Conservation (phyloP, 1,140 invertebrate genomes). For the Ceratina japonica region DNA sequence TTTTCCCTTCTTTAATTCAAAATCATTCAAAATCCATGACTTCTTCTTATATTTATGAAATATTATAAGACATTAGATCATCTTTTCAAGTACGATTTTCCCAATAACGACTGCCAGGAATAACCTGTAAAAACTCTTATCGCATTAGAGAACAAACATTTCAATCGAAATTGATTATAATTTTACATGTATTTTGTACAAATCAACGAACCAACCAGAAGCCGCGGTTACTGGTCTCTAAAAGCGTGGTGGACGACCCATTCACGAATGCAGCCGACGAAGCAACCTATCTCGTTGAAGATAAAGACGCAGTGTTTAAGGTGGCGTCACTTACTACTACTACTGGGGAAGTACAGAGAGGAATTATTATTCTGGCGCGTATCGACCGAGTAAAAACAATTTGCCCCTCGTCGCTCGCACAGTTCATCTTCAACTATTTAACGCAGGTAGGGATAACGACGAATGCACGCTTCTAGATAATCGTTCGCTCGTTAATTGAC, state of each 20-base stretch:
- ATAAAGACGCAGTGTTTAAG: constrained; percentile 34
- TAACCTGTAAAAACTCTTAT: no score
- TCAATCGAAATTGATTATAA: not conserved
- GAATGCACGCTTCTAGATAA: not conserved
- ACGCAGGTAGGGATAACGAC: constrained; percentile 38
- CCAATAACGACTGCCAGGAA: no score
- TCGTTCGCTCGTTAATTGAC: constrained; percentile 1
- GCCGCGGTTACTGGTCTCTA: no score
- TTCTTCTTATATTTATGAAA: no score
- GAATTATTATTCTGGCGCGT: constrained; percentile 60
- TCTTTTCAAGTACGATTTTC: no score
- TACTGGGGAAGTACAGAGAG: constrained; percentile 64
- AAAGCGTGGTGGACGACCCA: not conserved
- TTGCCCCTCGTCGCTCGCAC: constrained; percentile 27
- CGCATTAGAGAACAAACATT: no score
- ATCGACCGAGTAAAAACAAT: constrained; percentile 75
- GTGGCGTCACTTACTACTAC: constrained; percentile 64
- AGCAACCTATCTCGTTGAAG: constrained; percentile 34
- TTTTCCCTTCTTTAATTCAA: no score
- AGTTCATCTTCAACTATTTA: constrained; percentile 32
- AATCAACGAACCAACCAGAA: constrained; percentile 5
- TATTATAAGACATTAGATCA: no score
- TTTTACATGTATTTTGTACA: not conserved
- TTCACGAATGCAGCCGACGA: constrained; percentile 25
- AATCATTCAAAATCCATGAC: no score